These are phyloP conservation scores for Brachypterus glaber DNA, from an alignment of 2,888 invertebrate species.

Conservation along the genomic window DNA sequence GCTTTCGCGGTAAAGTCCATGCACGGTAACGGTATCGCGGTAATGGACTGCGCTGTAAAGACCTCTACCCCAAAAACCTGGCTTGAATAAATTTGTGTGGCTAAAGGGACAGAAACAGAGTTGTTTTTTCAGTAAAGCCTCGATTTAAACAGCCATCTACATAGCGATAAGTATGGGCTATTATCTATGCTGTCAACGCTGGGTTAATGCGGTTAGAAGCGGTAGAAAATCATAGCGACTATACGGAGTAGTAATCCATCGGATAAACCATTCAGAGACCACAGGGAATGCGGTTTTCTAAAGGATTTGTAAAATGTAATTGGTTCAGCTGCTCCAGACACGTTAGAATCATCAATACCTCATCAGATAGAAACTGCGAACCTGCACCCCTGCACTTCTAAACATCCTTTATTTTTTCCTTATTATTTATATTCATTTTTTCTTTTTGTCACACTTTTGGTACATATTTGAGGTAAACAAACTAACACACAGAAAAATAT, in stretches of 20 bases:
- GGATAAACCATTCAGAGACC: conserved; percentile 24
- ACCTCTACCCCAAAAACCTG: too few species aligned
- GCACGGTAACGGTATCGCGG: too few species aligned
- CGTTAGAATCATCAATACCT: conserved; percentile 54
- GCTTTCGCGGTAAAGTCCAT: too few species aligned
- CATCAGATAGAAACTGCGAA: conserved; percentile 41
- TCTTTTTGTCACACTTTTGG: too few species aligned
- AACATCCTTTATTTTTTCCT: not conserved
- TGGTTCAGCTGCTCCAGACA: conserved; percentile 56
- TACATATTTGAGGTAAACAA: too few species aligned
- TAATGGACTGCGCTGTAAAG: too few species aligned
- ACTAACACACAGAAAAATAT: too few species aligned
- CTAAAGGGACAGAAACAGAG: too few species aligned
- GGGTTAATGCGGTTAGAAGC: conserved; percentile 24
- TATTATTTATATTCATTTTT: not conserved
- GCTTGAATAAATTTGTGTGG: too few species aligned
- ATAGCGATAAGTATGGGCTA: conserved; percentile 29
- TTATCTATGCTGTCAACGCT: conserved; percentile 29
- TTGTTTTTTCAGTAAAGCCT: too few species aligned
- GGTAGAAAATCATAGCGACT: conserved; percentile 18
- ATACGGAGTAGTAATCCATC: conserved; percentile 21
- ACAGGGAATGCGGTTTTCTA: conserved; percentile 26
- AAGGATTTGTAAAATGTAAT: conserved; percentile 47
- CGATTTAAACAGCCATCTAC: conserved; percentile 26
- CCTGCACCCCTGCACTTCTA: conserved; percentile 11